Percentiles rank a stretch among this genome's conserved stretches.
Conservation (phyloP, 2,113 vertebrate species). For the Anas platyrhynchos region DNA sequence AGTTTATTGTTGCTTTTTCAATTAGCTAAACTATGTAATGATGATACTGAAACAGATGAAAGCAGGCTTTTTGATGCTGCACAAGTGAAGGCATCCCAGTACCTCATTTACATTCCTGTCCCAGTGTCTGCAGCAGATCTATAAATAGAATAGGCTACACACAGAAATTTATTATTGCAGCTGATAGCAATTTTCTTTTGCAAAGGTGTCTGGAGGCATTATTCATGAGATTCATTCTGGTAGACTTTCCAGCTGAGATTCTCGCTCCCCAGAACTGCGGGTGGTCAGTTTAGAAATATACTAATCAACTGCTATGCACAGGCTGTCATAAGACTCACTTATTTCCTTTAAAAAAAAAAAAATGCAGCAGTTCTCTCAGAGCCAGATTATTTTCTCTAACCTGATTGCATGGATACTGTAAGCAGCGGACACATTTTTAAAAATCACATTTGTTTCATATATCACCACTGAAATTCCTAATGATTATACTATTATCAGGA, state of each 20-base stretch:
- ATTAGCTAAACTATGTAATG: neutral
- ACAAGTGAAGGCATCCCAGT: neutral
- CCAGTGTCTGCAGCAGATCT: constrained; percentile 21
- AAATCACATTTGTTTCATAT: constrained; percentile 9
- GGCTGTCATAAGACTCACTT: constrained; percentile 31
- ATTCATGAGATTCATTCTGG: constrained; percentile 66
- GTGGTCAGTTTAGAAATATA: constrained; percentile 62
- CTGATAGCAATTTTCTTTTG: constrained; percentile 65
- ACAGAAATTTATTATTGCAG: constrained; percentile 67
- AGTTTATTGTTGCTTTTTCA: neutral
- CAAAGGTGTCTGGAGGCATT: constrained; percentile 67
- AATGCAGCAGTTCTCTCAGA: constrained; percentile 10
- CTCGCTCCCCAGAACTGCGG: constrained; percentile 33
- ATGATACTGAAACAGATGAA: constrained; percentile 1
- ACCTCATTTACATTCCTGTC: constrained; percentile 52
- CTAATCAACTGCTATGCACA: constrained; percentile 59
- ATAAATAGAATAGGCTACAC: constrained; percentile 69
- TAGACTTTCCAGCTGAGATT: constrained; percentile 62
- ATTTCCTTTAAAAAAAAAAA: constrained; percentile 37
- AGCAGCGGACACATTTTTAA: constrained; percentile 15
- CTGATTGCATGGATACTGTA: constrained; percentile 24
- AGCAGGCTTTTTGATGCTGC: neutral
- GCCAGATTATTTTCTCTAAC: constrained; percentile 32
- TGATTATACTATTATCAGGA: neutral
- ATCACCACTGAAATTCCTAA: neutral